A percentile compares a stretch with the other conserved stretches of the same genome.
phyloP scores from a whole-genome alignment of 2,888 invertebrate genomes.

The Morinoia aosen region DNA sequence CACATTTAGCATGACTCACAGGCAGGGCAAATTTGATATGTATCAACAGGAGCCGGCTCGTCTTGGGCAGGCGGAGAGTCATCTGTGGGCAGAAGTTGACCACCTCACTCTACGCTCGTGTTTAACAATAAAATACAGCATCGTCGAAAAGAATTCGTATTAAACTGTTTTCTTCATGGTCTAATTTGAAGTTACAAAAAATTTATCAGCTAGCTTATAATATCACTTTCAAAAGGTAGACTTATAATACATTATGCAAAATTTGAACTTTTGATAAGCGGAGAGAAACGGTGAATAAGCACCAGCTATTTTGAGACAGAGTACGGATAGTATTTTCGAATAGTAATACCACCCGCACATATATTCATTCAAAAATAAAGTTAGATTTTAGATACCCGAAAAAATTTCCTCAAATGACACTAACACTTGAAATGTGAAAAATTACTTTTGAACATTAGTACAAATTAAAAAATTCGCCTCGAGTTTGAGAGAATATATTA shows the following conservation, averaged over 20 bases:
- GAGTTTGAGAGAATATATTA: too few relatives aligned
- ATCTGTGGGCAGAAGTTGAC: neutral
- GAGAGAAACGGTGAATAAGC: neutral
- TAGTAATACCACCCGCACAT: neutral
- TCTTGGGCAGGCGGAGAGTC: neutral
- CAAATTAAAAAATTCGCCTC: neutral
- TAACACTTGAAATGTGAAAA: neutral
- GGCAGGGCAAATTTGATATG: constrained; percentile 27
- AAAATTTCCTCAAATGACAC: neutral
- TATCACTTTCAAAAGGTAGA: neutral
- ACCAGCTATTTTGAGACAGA: neutral
- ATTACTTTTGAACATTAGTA: neutral
- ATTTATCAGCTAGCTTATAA: neutral
- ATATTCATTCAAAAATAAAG: neutral
- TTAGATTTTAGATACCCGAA: neutral
- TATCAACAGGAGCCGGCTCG: neutral
- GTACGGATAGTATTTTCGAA: neutral
- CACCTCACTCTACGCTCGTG: neutral
- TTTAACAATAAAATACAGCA: neutral
- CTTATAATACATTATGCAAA: neutral
- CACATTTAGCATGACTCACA: neutral
- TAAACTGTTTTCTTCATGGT: neutral
- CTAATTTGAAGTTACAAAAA: neutral
- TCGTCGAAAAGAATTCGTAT: neutral
- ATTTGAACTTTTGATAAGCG: neutral